Percentiles rank a stretch among this genome's conserved stretches.
Conservation (phyloP, 2,113 vertebrate genomes). For the Pheucticus melanocephalus region DNA sequence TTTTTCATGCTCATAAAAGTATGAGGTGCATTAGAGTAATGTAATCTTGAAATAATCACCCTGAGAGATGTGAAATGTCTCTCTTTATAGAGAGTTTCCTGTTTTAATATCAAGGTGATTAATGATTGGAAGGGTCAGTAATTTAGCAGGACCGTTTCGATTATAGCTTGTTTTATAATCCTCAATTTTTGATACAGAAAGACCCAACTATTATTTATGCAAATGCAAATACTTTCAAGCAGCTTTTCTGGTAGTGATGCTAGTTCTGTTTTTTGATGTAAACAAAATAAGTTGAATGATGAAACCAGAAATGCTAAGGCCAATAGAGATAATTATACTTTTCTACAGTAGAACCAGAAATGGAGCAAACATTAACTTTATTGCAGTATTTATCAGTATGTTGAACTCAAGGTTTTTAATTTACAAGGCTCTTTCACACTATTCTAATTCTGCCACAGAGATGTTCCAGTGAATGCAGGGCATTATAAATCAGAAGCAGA, state of each 20-base stretch:
- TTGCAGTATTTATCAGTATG: not conserved
- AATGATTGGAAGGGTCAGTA: not conserved
- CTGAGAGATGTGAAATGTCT: not conserved
- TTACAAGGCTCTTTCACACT: not conserved
- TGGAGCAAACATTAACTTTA: not conserved
- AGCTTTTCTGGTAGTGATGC: not conserved
- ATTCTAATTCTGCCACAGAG: not conserved
- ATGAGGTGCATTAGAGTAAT: not conserved
- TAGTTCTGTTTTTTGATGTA: not conserved
- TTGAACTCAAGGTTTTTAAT: conserved; percentile 12
- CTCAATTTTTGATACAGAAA: not conserved
- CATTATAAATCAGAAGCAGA: not conserved
- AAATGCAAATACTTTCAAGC: not conserved
- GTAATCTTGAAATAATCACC: not conserved
- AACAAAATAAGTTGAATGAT: not conserved
- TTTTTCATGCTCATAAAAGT: conserved; percentile 19
- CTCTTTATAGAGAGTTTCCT: not conserved
- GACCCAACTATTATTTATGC: not conserved
- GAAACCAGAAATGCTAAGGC: not conserved
- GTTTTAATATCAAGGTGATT: not conserved
- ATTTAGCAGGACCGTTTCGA: not conserved
- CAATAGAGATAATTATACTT: not conserved
- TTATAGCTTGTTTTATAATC: not conserved
- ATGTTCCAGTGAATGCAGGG: not conserved
- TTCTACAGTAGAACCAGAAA: not conserved